Evolutionary conservation across 2,797 vertebrate genomes (phyloP).

Genomic region (Ctenochaetus hawaiiensis): DNA sequence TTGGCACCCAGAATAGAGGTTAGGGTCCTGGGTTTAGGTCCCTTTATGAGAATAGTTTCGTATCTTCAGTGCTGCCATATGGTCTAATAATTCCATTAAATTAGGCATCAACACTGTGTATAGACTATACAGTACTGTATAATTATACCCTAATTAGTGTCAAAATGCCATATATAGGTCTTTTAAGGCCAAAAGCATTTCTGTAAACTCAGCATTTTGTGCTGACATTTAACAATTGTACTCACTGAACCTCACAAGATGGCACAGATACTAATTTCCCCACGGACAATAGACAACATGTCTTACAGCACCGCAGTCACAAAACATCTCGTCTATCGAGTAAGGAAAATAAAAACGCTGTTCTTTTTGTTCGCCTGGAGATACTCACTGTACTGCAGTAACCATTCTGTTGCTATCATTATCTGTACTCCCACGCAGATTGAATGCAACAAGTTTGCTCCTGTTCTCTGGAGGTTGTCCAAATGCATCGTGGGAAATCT

Average conservation of each 20-base stretch:
- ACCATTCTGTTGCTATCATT: slow-evolving; percentile 51
- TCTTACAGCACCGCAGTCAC: slow-evolving; percentile 27
- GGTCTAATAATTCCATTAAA: too few species aligned
- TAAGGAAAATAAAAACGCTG: slow-evolving; percentile 18
- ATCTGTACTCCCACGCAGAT: slow-evolving; percentile 50
- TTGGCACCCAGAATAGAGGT: too few species aligned
- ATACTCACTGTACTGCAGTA: slow-evolving; percentile 36
- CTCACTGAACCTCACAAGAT: neutral
- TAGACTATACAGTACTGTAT: too few species aligned
- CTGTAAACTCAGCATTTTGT: slow-evolving; percentile 11
- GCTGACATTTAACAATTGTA: slow-evolving; percentile 10
- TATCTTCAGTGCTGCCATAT: too few species aligned
- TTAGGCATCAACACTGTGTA: too few species aligned
- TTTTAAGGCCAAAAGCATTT: slow-evolving; percentile 20
- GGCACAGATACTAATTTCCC: slow-evolving; percentile 17
- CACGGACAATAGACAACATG: slow-evolving; percentile 8
- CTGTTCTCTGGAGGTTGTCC: slow-evolving; percentile 36
- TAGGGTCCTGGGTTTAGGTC: too few species aligned
- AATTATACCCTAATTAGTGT: neutral
- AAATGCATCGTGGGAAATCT: slow-evolving; percentile 41
- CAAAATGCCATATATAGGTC: too few species aligned
- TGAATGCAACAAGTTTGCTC: slow-evolving; percentile 53
- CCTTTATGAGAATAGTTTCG: too few species aligned
- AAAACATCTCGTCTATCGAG: slow-evolving; percentile 31
- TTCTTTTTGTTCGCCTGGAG: slow-evolving; percentile 32